Evolutionary conservation across 2,113 vertebrate species (phyloP), one percentile per base, ranked within the genome.

Genomic region (Apistogramma diplotaenia): DNA sequence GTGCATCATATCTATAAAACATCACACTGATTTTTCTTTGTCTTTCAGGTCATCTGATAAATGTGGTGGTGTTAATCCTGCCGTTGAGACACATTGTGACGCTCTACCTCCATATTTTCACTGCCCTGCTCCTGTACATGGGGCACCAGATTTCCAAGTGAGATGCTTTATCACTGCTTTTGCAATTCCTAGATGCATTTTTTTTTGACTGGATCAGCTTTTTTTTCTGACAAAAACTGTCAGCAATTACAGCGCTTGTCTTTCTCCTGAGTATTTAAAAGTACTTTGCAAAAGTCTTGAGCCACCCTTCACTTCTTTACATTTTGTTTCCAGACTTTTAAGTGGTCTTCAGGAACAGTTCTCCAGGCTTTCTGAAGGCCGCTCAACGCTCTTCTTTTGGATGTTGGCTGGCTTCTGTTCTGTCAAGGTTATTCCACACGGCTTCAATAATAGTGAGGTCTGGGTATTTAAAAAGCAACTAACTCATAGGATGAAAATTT

Each of bases 141-240:
- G 95, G 95, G 33, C 96, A 97, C 88, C 94, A 94, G 85, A 95
- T 94, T 21, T 94, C 95, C 90, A 95, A 95, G 96, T 97, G 86
- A 94, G 94, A 67, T 25, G 6, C 19, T 10, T 4, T 27, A 6
- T 9, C 76, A 0, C 43, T 78, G 1, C 19, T 60, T 9, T 19
- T 59, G 33, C 12, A 25, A 1, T 11, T 23, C 43, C n/a, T 31
- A 27, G 15, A 51, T 55, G 46, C 60, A 25, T 31, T 73, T 10
- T 37, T 29, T 25, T 79, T 21, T 3, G 2, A 1, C 21, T 6
- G 3, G 11, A 81, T 84, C 59, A 33, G 25, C 61, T 83, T 81
- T 27, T 27, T 59, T 13, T 57, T n/a, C 15, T 43, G n/a, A 27
- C 67, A 25, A 67, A 55, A 49, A 46, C 1, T 37, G 59, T 37